A percentile compares a stretch with the other conserved stretches of the same genome.
phyloP scores from a whole-genome alignment of 2,888 invertebrate genomes.

The Cheilosia soror region DNA sequence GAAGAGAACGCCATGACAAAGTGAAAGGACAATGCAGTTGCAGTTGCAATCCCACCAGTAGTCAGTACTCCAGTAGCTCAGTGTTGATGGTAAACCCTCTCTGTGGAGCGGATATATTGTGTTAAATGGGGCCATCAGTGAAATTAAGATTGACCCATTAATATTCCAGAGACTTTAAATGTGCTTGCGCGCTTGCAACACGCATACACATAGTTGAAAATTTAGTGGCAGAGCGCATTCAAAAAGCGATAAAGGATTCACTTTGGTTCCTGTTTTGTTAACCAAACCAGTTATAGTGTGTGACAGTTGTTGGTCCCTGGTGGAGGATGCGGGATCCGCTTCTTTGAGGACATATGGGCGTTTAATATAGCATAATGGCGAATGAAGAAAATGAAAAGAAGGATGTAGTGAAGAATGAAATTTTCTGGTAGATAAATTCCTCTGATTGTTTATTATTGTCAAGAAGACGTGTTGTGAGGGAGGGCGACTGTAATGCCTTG shows the following conservation, averaged over 20 bases:
- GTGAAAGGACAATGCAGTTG: slow-evolving; percentile 68
- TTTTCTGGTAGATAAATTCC: slow-evolving; percentile 51
- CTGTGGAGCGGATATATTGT: slow-evolving; percentile 58
- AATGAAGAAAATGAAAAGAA: background rate
- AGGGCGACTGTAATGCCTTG: slow-evolving; percentile 30
- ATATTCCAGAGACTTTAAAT: slow-evolving; percentile 56
- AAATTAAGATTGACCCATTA: slow-evolving; percentile 74
- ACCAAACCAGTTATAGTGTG: slow-evolving; percentile 23
- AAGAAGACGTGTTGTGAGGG: slow-evolving; percentile 30
- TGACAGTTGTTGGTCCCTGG: background rate
- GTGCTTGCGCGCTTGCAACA: slow-evolving; percentile 8
- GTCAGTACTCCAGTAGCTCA: background rate
- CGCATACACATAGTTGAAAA: slow-evolving; percentile 33
- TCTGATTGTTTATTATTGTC: slow-evolving; percentile 56
- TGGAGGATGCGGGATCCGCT: background rate
- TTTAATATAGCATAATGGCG: background rate
- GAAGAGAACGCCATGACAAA: slow-evolving; percentile 46
- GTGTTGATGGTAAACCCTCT: slow-evolving; percentile 55
- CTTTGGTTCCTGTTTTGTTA: slow-evolving; percentile 45
- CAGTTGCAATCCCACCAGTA: slow-evolving; percentile 1
- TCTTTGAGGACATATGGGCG: slow-evolving; percentile 15
- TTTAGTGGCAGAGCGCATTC: slow-evolving; percentile 28
- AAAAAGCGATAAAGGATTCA: slow-evolving; percentile 42
- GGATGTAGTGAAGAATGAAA: slow-evolving; percentile 55
- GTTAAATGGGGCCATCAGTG: slow-evolving; percentile 72